Evolutionary conservation across 1,140 invertebrate genomes (phyloP), one percentile per base, ranked within the genome.

Genomic region (Paraescarpia echinospica): DNA sequence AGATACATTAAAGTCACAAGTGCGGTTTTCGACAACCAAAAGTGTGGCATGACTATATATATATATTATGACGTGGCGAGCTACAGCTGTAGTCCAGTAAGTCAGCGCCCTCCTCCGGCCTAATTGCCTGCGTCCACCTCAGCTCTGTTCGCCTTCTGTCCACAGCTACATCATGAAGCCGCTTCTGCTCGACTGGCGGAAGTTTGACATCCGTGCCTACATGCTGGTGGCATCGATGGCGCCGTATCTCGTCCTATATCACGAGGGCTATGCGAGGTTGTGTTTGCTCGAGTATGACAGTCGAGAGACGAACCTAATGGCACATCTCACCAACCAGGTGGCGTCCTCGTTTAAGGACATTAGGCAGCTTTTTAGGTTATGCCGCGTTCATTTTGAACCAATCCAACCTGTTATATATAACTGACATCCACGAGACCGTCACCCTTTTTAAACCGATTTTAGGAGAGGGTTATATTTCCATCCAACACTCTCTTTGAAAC

Each of bases 251-350:
- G 95, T 96, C 14, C 93, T 96, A 14, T 96, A 95, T 93, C 95
- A 96, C 93, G 95, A 95, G 91, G 96, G 96, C 14, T 93, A 93
- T 35, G 94, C 96, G 0, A 92, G 96, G 33, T 93, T 96, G 31
- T 95, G 95, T 34, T 95, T 95, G 93, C 92, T 93, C n/a, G 94
- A 95, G 90, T 96, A 96, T 92, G 92, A 95, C 48, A 92, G 93
- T 35, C 93, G 95, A 22, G 95, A 95, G 92, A 93, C 93, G 1
- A 95, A 96, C 92, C 93, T 96, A 31, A 94, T 94, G n/a, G 95
- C 95, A 5, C 96, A 96, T 93, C 94, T 96, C 34, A 96, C 96
- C 12, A 96, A 96, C 94, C 96, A 96, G 95, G 96, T 77, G 22
- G 9, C 59, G 18, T 41, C 41, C 41, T 41, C 41, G 41, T 41